Percentiles rank a stretch among this genome's conserved stretches.
Evolutionary conservation across 2,888 invertebrate species (phyloP).

Genomic region (Sipha maydis): DNA sequence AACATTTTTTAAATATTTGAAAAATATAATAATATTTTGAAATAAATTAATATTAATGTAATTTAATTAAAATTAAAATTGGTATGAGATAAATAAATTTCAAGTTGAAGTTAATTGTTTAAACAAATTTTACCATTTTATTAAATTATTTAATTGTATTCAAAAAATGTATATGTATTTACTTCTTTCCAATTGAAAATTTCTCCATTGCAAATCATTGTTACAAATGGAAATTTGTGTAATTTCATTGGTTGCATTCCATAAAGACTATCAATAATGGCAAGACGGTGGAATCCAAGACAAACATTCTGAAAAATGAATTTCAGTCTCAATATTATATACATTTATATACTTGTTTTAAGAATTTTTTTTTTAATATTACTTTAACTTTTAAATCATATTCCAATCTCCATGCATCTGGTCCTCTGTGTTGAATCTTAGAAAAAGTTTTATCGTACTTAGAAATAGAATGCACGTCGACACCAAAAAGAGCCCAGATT

Average conservation of each 20-base stretch:
- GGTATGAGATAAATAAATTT: too few relatives aligned
- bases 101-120: too few relatives aligned
- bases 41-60: neutral
- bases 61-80: too few relatives aligned
- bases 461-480: conserved; percentile 70
- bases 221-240: conserved; percentile 74
- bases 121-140: too few relatives aligned
- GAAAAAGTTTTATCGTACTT: conserved; percentile 74
- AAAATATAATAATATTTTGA: neutral
- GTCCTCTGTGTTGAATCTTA: conserved; percentile 77
- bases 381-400: conserved; percentile 75
- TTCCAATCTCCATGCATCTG: conserved; percentile 81
- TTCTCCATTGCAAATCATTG: conserved; percentile 84
- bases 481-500: conserved; percentile 81
- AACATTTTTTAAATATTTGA: neutral
- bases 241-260: conserved; percentile 84
- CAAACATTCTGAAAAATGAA: conserved; percentile 70
- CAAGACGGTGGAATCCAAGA: conserved; percentile 77
- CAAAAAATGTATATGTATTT: conserved; percentile 63
- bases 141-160: neutral
- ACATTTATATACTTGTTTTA: neutral
- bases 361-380: conserved; percentile 62
- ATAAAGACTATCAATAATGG: conserved; percentile 77
- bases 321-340: conserved; percentile 14
- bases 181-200: conserved; percentile 81